These are phyloP conservation scores for Malurus splendens DNA, from an alignment of 2,797 vertebrate species.

Conservation along the genomic window DNA sequence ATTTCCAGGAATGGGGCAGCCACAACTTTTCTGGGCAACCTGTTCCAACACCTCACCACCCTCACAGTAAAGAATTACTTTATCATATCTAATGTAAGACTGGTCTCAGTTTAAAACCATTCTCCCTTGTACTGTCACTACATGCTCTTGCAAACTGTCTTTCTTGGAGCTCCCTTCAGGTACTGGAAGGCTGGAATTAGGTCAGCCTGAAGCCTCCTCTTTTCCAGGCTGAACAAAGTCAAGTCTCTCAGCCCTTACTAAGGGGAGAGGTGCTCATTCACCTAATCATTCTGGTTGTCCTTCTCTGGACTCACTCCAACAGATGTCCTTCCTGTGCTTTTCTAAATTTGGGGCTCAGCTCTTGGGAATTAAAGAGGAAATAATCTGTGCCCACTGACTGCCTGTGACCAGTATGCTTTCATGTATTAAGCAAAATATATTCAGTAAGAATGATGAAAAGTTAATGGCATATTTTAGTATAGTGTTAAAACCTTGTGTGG, in stretches of 20 bases:
- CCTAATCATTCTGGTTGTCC: neutral
- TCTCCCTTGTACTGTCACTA: neutral
- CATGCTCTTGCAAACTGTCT: neutral
- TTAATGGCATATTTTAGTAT: neutral
- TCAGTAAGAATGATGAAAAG: neutral
- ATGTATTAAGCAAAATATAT: neutral
- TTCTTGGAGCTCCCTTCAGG: neutral
- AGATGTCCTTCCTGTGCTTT: neutral
- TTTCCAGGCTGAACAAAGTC: neutral
- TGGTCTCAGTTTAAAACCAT: neutral
- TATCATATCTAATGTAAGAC: neutral
- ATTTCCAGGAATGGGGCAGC: neutral
- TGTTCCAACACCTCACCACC: too few species aligned
- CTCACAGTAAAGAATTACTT: neutral
- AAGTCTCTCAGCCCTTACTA: neutral
- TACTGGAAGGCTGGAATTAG: neutral
- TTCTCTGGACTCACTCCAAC: neutral
- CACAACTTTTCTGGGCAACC: neutral
- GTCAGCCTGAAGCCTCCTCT: accelerated
- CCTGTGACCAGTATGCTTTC: neutral
- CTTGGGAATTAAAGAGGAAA: neutral
- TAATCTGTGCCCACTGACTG: neutral
- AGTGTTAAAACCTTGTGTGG: neutral
- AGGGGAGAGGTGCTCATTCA: neutral
- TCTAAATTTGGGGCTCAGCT: neutral